These are phyloP conservation scores for Formica selysi DNA, from an alignment of 1,140 invertebrate genomes.

Conservation along the genomic window DNA sequence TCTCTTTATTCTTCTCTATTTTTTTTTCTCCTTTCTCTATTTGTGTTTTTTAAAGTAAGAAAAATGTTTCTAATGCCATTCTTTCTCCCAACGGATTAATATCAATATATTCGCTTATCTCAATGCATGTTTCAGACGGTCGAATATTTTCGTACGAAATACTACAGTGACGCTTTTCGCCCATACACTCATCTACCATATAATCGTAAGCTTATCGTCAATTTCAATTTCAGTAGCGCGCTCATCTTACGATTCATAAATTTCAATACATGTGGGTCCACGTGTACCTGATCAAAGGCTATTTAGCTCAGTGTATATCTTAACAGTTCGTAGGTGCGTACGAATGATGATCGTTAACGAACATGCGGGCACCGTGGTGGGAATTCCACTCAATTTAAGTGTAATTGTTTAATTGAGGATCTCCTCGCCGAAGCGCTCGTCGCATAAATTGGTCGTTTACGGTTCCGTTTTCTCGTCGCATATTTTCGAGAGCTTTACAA, in stretches of 20 bases:
- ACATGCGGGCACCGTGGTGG: slow-evolving; percentile 79
- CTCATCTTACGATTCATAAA: slow-evolving; percentile 54
- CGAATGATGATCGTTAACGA: slow-evolving; percentile 73
- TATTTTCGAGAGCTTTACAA: slow-evolving; percentile 35
- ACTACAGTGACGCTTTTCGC: not conserved
- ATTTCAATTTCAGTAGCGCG: slow-evolving; percentile 54
- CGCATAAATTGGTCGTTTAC: slow-evolving; percentile 67
- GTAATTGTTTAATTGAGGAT: slow-evolving; percentile 84
- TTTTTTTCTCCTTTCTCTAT: not conserved
- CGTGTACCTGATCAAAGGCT: slow-evolving; percentile 71
- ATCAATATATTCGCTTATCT: not conserved
- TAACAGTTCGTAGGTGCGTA: slow-evolving; percentile 66
- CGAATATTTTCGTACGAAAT: not conserved
- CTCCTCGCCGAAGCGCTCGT: slow-evolving; percentile 75
- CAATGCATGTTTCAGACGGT: not conserved
- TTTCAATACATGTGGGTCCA: slow-evolving; percentile 71
- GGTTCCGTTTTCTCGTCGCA: slow-evolving; percentile 32
- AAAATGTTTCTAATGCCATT: not conserved
- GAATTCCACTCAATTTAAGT: slow-evolving; percentile 81
- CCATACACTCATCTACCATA: not conserved
- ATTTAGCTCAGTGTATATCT: slow-evolving; percentile 55
- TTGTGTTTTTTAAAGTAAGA: not conserved
- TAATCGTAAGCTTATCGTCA: slow-evolving; percentile 47
- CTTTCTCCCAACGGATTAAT: not conserved
- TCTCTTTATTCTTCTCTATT: not conserved